These are phyloP conservation scores for Trachythela sp. DNA, from an alignment of 64 coral and sea anemone genomes.

Conservation along the genomic window DNA sequence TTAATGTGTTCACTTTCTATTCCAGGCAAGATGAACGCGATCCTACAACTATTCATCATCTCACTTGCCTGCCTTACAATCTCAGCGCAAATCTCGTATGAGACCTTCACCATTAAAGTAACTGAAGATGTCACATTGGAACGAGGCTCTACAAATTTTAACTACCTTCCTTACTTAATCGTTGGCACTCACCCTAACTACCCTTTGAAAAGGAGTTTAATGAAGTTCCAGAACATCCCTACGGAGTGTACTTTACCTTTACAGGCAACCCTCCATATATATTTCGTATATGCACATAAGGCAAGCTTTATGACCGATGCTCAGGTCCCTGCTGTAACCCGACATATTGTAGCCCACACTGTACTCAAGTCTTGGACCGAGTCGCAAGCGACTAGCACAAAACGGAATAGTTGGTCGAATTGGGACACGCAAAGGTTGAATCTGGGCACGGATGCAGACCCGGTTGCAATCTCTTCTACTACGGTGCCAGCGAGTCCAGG, in stretches of 20 bases:
- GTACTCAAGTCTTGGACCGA: background rate
- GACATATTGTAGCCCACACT: background rate
- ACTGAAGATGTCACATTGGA: slow-evolving; percentile 54
- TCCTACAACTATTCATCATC: background rate
- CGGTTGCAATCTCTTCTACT: too few relatives aligned
- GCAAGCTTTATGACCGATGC: background rate
- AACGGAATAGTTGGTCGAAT: background rate
- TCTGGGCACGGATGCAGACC: background rate
- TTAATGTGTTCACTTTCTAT: too few relatives aligned
- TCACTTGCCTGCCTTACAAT: background rate
- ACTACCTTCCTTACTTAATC: slow-evolving; percentile 35
- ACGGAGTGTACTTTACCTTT: background rate
- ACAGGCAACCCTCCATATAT: slow-evolving; percentile 25
- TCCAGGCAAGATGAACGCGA: background rate
- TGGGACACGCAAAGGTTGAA: background rate
- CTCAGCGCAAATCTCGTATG: background rate
- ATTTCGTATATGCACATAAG: slow-evolving; percentile 42
- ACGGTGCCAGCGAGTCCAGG: too few relatives aligned
- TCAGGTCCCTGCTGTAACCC: background rate
- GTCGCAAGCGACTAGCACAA: background rate
- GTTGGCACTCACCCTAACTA: slow-evolving; percentile 46
- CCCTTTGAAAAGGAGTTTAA: slow-evolving; percentile 43
- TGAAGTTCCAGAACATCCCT: slow-evolving; percentile 40
- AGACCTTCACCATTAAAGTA: slow-evolving; percentile 28
- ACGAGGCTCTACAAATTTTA: background rate